A percentile compares a stretch with the other conserved stretches of the same genome.
These are phyloP conservation scores for Thereva unica DNA, from an alignment of 2,888 invertebrate species.

Conservation along the genomic window DNA sequence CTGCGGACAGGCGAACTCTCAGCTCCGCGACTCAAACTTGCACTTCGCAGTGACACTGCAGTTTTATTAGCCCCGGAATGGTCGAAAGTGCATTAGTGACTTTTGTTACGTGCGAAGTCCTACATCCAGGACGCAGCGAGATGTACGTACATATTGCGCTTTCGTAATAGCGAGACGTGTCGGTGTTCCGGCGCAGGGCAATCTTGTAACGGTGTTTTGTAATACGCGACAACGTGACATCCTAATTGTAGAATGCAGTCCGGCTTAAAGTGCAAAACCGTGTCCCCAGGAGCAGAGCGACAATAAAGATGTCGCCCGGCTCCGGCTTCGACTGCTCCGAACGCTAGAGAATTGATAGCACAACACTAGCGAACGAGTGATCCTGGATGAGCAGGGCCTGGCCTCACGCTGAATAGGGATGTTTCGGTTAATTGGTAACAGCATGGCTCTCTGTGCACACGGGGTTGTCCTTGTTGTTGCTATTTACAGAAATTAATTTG, in stretches of 20 bases:
- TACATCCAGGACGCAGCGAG: slow-evolving; percentile 3
- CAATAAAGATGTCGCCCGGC: slow-evolving; percentile 34
- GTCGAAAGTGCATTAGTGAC: slow-evolving; percentile 31
- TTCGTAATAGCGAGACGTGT: slow-evolving; percentile 26
- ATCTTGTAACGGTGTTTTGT: slow-evolving; percentile 37
- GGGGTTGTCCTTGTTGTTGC: no score
- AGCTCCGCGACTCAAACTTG: slow-evolving; percentile 25
- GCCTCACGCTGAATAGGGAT: no score
- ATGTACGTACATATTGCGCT: slow-evolving; percentile 11
- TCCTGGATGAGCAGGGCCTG: no score
- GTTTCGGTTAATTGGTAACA: no score
- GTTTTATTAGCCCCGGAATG: slow-evolving; percentile 37
- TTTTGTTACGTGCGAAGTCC: slow-evolving; percentile 34
- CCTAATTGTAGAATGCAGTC: slow-evolving; percentile 60
- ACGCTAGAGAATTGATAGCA: slow-evolving; percentile 6
- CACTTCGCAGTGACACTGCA: slow-evolving; percentile 37
- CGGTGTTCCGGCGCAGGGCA: slow-evolving; percentile 10
- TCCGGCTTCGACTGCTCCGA: slow-evolving; percentile 5
- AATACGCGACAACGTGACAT: slow-evolving; percentile 51
- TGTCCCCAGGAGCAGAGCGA: slow-evolving; percentile 55
- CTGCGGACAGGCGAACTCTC: slow-evolving; percentile 2
- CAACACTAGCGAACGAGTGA: no score
- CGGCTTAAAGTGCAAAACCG: slow-evolving; percentile 59
- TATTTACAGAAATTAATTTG: no score
- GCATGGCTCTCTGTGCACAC: no score